A percentile compares a stretch with the other conserved stretches of the same genome.
Evolutionary conservation across 2,797 vertebrate genomes (phyloP).

Genomic region (Gallinago solitaria): DNA sequence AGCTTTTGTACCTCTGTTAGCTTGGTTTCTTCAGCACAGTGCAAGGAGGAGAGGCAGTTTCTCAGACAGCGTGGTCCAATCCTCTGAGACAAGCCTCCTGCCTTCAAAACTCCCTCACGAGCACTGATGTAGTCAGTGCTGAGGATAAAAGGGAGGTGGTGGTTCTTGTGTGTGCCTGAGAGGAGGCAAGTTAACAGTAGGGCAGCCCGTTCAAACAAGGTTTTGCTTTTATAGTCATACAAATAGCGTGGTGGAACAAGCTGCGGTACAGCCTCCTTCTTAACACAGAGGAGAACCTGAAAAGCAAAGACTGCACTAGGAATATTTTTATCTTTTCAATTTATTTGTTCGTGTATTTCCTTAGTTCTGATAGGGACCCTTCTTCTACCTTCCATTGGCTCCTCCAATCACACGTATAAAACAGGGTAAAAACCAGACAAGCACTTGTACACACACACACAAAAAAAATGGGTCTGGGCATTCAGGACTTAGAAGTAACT

Average conservation of each 20-base stretch:
- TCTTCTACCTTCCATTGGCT: neutral
- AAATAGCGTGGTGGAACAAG: neutral
- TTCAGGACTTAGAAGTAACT: neutral
- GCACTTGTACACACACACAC: neutral
- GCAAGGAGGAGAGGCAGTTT: neutral
- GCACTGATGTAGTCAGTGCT: neutral
- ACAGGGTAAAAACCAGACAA: neutral
- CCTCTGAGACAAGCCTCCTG: neutral
- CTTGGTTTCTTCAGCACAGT: neutral
- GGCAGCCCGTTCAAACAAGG: neutral
- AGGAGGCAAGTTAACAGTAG: neutral
- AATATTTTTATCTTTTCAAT: neutral
- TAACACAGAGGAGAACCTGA: neutral
- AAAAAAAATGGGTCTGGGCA: neutral
- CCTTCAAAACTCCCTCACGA: neutral
- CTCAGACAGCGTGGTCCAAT: neutral
- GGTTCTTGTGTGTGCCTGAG: neutral
- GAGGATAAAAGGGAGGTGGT: neutral
- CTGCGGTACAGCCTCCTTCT: neutral
- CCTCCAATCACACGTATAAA: neutral
- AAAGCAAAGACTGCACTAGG: neutral
- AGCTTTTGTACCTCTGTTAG: neutral
- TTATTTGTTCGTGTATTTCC: neutral
- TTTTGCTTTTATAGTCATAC: neutral
- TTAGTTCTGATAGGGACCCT: neutral